phyloP scores from a whole-genome alignment of 2,888 invertebrate genomes.

The Osmoderma eremita region DNA sequence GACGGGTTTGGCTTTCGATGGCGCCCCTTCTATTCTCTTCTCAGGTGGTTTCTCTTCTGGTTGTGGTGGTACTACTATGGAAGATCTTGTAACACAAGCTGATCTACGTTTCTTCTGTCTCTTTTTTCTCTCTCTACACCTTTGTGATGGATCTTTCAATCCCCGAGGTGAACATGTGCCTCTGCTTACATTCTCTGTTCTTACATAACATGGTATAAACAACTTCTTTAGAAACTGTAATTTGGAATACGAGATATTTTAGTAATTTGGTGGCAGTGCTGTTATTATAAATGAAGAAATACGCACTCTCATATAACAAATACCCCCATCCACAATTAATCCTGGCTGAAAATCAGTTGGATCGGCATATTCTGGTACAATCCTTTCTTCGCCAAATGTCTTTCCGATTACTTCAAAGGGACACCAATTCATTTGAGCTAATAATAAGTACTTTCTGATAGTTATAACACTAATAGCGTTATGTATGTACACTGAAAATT shows the following conservation, averaged over 20 bases:
- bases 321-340: constrained; percentile 55
- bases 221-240: constrained; percentile 42
- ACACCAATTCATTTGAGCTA: constrained; percentile 11
- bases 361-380: constrained; percentile 51
- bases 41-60: constrained; percentile 2
- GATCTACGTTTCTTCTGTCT: constrained; percentile 14
- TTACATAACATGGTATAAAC: constrained; percentile 38
- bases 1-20: neutral
- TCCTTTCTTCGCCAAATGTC: constrained; percentile 49
- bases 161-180: constrained; percentile 16
- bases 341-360: constrained; percentile 57
- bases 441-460: neutral
- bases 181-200: constrained; percentile 34
- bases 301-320: constrained; percentile 52
- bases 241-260: neutral
- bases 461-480: neutral
- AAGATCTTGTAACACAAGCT: neutral
- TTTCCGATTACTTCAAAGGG: constrained; percentile 41
- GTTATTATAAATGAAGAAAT: neutral
- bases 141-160: constrained; percentile 24
- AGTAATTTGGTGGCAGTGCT: neutral
- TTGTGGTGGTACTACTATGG: neutral
- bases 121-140: constrained; percentile 11
- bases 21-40: neutral
- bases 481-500: constrained; percentile 21